Conservation (phyloP, 2,113 vertebrate genomes). For the Rhinopomastus cyanomelas region DNA sequence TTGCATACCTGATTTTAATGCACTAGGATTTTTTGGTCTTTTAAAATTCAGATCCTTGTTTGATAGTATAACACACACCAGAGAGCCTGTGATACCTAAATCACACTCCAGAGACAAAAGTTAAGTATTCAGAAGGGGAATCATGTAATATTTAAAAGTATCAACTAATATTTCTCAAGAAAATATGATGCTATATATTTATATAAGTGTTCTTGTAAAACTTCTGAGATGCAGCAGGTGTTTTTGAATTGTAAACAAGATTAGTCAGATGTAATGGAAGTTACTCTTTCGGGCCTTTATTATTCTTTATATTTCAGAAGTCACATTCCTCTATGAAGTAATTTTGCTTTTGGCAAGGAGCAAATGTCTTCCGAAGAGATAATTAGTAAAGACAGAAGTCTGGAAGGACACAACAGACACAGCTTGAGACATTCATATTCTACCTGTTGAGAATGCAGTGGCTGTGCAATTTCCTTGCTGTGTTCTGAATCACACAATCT, state of each 20-base stretch:
- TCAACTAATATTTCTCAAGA: background rate
- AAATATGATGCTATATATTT: background rate
- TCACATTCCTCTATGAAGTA: background rate
- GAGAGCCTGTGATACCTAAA: background rate
- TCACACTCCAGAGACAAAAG: background rate
- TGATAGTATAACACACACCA: background rate
- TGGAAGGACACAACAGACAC: background rate
- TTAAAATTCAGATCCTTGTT: background rate
- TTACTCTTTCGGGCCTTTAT: background rate
- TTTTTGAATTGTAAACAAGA: background rate
- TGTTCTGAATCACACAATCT: background rate
- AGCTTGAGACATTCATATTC: background rate
- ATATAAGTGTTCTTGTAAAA: background rate
- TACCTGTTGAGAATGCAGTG: background rate
- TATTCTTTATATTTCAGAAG: background rate
- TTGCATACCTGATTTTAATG: background rate
- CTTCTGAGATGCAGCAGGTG: background rate
- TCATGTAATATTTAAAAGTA: background rate
- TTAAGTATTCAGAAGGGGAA: background rate
- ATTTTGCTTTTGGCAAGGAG: background rate
- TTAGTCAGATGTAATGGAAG: background rate
- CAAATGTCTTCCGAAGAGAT: background rate
- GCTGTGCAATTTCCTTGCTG: background rate
- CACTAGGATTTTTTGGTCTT: background rate
- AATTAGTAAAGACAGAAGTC: background rate